Base-by-base conservation (phyloP, 2,888 invertebrate genomes). In the Agriopis aurantiaria region DNA sequence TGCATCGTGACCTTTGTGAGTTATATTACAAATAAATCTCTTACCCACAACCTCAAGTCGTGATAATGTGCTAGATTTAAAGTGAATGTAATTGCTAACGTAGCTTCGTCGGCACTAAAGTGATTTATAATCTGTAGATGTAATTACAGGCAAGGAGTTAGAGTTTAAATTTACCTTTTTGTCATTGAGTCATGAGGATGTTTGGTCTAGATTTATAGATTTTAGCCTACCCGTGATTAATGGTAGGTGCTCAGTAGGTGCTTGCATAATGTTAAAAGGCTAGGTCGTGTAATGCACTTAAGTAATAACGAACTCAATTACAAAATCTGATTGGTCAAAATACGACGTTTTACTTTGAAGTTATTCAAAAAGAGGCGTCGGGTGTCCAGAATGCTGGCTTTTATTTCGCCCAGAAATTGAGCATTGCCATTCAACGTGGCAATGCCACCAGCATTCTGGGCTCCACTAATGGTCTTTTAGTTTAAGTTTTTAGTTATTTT, bases 81-180 rank as follows among this genome's bases (percentile, higher is more conserved):
- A 74, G 69, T 74, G 69, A 75, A 74, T 64, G 74, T 72, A 68
- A 59, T 65, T 63, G 60, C 33, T 14, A 52, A 64, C 9, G 51
- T 52, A 69, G 49, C 68, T 60, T 53, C 68, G 23, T 53, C 33
- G 7, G 8, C 11, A 58, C 56, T 59, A 55, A 58, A 53, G 60
- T 71, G 66, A 72, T 70, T 66, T 59, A 72, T 70, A 58, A 62
- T 43, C 17, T 57, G 3, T 8, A 17, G 46, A 11, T 60, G 51
- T 68, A 71, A 68, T 68, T 71, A 62, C 57, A 55, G 49, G 49
- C n/a, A 53, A 59, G 17, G 8, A 55, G 48, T 66, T 65, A 59
- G 2, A 48, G 53, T 40, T n/a, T 8, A 49, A 43, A 64, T 59
- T 12, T 11, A 62, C 10, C 67, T 69, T 60, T 64, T 52, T 48